Base-by-base conservation (phyloP, 2,113 vertebrate genomes). In the Ceyx melanurus region DNA sequence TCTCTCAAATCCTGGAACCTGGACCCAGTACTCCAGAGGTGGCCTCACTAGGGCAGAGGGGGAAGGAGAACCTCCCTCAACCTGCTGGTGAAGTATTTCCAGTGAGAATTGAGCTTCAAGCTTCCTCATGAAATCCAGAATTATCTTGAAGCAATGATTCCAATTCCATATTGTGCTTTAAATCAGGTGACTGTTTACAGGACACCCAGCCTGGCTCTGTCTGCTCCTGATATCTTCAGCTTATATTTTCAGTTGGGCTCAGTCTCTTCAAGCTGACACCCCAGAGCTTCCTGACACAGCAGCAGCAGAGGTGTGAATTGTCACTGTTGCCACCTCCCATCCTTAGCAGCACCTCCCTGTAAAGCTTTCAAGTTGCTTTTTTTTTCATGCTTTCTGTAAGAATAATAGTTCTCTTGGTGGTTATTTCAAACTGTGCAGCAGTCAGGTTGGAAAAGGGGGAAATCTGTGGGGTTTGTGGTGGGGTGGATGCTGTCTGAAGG, bases 321-420 rank as follows among this genome's bases (percentile, higher is more conserved):
- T 65, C 40, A 14, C n/a, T 29, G 0, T 20, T 1, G 1, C 26
- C 5, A 0, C 3, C 10, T 6, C 11, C 42, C 1, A 6, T 18
- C 29, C n/a, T 74, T 43, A 16, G 21, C 37, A 42, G 9, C 15
- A 6, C 7, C 42, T 65, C 13, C 1, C 51, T 54, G 19, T 18
- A 42, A 43, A 46, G 25, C 51, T 74, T 23, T 62, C 37, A 6
- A 40, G 46, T 74, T 88, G 60, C 22, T 90, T 82, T 78, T 54
- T 78, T 56, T 79, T 62, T 50, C 14, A 0, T 29, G 43, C 23
- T 16, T 28, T 5, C 1, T 3, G 5, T 5, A 10, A 66, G 40
- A 45, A n/a, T 17, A 8, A 2, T 6, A 5, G 6, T 37, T 60
- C 60, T 71, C 6, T 1, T 2, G 18, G 22, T 45, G n/a, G 9